Base-by-base conservation (phyloP, 35 echinoderm and acorn worm species). In the Lytechinus variegatus region DNA sequence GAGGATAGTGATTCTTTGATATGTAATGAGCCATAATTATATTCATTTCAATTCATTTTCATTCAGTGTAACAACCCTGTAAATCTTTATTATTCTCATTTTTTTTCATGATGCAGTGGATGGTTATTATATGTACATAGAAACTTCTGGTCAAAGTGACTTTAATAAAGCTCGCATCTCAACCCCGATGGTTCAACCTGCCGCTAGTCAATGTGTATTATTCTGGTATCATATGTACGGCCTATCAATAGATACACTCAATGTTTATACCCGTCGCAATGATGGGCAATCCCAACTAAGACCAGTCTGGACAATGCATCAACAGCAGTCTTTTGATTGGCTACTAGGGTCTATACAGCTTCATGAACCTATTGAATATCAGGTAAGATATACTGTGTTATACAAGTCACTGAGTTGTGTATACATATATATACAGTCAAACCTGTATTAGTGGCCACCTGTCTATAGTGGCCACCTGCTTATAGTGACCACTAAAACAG, bases 211-310 rank as follows among this genome's bases (percentile, higher is more conserved):
- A 3, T 98, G 97, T 57, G 24, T 98, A 10, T 93, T 92, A 1
- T 98, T 97, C 87, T 98, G 96, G 96, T 98, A 98, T 55, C 96
- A 97, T 60, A 98, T 98, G 98, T 98, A 97, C 54, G 98, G 98
- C 19, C 33, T 27, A 0, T 91, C 96, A 28, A 92, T 98, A 5
- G 92, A 98, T 27, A 94, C 95, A 14, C 91, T 98, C 21, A 98
- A 97, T 87, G 91, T 98, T 6, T 97, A 97, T 54, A 44, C 95
- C 44, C 44, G 96, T 52, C 21, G 51, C 10, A 94, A 94, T 33
- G 86, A 90, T 52, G 88, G 29, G 8, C 29, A 44, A 33, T 6
- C 27, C 10, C 29, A 3, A 11, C 71, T 96, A 86, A 95, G 56
- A 6, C 54, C 97, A n/a, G 54, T 97, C 27, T 99, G 95, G 54